phyloP scores from a whole-genome alignment of 1,140 invertebrate species.

The Stegodyphus mimosarum region DNA sequence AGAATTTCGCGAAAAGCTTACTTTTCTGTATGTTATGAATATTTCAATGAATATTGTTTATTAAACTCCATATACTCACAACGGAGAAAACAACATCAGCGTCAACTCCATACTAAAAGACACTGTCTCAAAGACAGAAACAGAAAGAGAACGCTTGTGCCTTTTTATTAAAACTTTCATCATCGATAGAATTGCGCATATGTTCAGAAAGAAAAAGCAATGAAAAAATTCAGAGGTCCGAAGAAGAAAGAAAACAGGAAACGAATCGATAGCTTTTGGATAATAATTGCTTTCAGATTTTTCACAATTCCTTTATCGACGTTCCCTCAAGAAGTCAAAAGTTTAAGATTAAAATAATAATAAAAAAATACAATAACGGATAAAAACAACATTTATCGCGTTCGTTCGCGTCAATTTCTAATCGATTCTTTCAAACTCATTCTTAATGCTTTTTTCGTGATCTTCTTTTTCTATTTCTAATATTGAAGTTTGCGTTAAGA shows the following conservation, averaged over 20 bases:
- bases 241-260: conserved; percentile 23
- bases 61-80: too few species aligned
- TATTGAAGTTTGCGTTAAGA: conserved; percentile 7
- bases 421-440: conserved; percentile 31
- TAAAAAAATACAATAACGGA: neutral
- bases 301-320: conserved; percentile 27
- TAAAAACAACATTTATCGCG: neutral
- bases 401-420: neutral
- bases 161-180: conserved; percentile 28
- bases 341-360: conserved; percentile 8
- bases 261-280: conserved; percentile 33
- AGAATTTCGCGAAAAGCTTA: too few species aligned
- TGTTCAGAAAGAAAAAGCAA: neutral
- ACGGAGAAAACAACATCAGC: too few species aligned
- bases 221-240: neutral
- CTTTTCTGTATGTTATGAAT: too few species aligned
- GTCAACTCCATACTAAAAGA: too few species aligned
- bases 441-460: conserved; percentile 3
- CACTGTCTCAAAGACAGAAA: too few species aligned
- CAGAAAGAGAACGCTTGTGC: neutral
- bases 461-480: conserved; percentile 8
- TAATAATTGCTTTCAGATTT: conserved; percentile 53
- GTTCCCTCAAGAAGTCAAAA: conserved; percentile 21
- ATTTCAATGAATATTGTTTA: too few species aligned
- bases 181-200: neutral